These are phyloP conservation scores for Hippocampus barbouri DNA, from an alignment of 2,113 vertebrate species.

Conservation along the genomic window DNA sequence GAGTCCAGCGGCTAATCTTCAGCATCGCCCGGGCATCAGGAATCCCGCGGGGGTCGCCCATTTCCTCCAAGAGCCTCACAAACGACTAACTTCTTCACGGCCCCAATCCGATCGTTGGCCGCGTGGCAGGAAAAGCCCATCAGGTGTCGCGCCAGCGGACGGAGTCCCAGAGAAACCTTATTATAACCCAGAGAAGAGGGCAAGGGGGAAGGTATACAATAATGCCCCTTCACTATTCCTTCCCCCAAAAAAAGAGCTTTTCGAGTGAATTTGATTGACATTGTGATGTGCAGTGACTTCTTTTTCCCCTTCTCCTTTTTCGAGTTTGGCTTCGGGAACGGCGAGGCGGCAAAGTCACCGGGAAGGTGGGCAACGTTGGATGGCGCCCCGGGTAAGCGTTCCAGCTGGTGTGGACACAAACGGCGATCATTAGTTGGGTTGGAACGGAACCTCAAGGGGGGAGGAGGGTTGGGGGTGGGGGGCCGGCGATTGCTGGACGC, in stretches of 20 bases:
- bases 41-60: constrained; percentile 46
- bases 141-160: neutral
- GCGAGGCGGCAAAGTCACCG: constrained; percentile 7
- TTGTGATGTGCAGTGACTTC: too few relatives aligned
- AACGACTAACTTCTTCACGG: constrained; percentile 51
- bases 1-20: constrained; percentile 67
- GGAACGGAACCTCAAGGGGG: constrained; percentile 52
- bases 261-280: too few relatives aligned
- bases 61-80: constrained; percentile 65
- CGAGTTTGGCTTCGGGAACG: too few relatives aligned
- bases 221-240: too few relatives aligned
- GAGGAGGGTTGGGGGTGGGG: constrained; percentile 6
- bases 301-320: too few relatives aligned
- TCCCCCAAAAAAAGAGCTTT: too few relatives aligned
- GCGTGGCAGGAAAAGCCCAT: constrained; percentile 44
- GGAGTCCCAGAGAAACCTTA: neutral
- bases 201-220: too few relatives aligned
- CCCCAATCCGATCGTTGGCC: constrained; percentile 51
- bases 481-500: constrained; percentile 53
- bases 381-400: constrained; percentile 23
- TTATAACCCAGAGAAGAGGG: too few relatives aligned
- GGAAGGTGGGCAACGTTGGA: constrained; percentile 23
- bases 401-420: constrained; percentile 55
- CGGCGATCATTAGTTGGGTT: constrained; percentile 67
- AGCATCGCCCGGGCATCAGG: constrained; percentile 67